These are phyloP conservation scores for Oreochromis tanganicae DNA, from an alignment of 2,113 vertebrate species.

Conservation along the genomic window DNA sequence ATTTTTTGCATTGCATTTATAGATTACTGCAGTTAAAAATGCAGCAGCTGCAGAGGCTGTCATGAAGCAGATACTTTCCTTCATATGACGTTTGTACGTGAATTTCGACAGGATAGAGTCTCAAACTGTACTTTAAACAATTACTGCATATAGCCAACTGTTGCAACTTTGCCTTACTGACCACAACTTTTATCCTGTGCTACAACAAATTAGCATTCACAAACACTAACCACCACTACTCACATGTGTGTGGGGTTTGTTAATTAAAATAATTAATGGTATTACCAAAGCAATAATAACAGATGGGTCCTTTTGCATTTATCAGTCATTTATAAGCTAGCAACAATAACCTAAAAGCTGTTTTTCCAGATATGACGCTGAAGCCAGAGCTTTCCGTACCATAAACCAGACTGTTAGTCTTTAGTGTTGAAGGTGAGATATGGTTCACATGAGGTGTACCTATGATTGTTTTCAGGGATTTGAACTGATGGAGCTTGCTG, in stretches of 20 bases:
- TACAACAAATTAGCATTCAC: neutral
- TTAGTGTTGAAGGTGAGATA: neutral
- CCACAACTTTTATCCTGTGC: neutral
- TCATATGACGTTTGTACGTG: neutral
- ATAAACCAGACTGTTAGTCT: neutral
- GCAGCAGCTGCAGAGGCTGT: neutral
- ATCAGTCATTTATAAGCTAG: neutral
- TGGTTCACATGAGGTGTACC: neutral
- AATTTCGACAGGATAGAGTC: neutral
- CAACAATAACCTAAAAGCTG: neutral
- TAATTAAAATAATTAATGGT: neutral
- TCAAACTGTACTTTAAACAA: neutral
- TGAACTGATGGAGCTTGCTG: neutral
- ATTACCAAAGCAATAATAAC: neutral
- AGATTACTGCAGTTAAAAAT: neutral
- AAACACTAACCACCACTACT: neutral
- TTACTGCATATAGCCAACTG: neutral
- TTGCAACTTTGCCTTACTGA: neutral
- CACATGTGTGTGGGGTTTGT: neutral
- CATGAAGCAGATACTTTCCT: neutral
- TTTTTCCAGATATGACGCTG: neutral
- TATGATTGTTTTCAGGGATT: neutral
- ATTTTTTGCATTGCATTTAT: neutral
- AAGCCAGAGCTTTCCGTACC: neutral
- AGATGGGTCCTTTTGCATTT: neutral